phyloP scores from a whole-genome alignment of 2,113 vertebrate genomes.

The Barbus barbus region DNA sequence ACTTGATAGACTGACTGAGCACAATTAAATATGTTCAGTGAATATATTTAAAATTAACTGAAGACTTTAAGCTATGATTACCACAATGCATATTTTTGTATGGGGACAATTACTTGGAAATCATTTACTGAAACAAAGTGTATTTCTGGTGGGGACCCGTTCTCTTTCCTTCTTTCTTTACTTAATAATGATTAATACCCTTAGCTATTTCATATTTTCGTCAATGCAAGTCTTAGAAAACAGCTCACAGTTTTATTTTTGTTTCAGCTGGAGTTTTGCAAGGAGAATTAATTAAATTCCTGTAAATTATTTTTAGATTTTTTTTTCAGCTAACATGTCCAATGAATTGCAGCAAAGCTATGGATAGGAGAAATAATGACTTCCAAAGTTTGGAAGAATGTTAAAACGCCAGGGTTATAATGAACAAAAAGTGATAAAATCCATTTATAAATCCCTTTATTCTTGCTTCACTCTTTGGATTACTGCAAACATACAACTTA shows the following conservation, averaged over 20 bases:
- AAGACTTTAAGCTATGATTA: no score
- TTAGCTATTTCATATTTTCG: conserved; percentile 2
- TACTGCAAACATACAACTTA: not conserved
- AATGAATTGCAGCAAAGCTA: not conserved
- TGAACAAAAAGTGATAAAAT: not conserved
- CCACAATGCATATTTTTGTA: no score
- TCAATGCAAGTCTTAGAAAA: not conserved
- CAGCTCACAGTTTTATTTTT: not conserved
- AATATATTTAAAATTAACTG: no score
- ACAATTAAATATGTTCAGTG: not conserved
- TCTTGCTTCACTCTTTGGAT: not conserved
- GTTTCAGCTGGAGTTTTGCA: not conserved
- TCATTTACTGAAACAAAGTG: no score
- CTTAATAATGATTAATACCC: conserved; percentile 36
- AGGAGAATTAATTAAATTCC: not conserved
- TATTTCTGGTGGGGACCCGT: not conserved
- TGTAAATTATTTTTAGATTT: not conserved
- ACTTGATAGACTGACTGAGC: not conserved
- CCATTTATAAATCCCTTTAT: not conserved
- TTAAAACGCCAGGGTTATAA: not conserved
- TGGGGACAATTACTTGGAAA: no score
- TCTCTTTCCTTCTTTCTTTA: not conserved
- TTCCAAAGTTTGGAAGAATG: not conserved
- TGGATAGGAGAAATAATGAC: not conserved
- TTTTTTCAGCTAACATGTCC: not conserved